Conservation (phyloP, 2,888 invertebrate genomes). For the Allolobophora icterica region DNA sequence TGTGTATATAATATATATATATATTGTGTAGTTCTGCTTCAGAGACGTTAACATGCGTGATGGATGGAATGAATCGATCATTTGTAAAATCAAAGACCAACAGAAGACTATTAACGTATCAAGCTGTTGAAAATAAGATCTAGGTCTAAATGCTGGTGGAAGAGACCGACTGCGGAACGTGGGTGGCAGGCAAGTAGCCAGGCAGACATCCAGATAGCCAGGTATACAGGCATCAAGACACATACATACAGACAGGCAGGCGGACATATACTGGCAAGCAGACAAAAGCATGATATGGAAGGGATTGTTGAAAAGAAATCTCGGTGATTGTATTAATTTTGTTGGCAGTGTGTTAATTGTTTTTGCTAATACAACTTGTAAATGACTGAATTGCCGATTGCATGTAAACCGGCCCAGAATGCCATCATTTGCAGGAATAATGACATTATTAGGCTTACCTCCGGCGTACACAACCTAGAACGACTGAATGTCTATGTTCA, state of each 20-base stretch:
- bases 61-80: no score
- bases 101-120: not conserved
- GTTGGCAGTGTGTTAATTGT: not conserved
- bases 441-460: not conserved
- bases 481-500: not conserved
- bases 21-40: not conserved
- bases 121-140: not conserved
- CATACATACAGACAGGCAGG: no score
- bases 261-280: no score
- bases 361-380: not conserved
- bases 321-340: not conserved
- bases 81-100: not conserved
- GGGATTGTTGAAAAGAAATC: not conserved
- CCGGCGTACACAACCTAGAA: not conserved
- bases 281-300: no score
- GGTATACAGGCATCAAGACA: not conserved
- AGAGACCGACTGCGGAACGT: no score
- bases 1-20: not conserved
- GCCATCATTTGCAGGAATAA: not conserved
- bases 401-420: not conserved
- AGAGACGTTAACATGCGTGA: no score
- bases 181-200: no score
- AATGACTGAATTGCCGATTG: not conserved
- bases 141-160: no score
- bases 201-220: not conserved